phyloP scores from a whole-genome alignment of 2,113 vertebrate species.

The Phalacrocorax aristotelis region DNA sequence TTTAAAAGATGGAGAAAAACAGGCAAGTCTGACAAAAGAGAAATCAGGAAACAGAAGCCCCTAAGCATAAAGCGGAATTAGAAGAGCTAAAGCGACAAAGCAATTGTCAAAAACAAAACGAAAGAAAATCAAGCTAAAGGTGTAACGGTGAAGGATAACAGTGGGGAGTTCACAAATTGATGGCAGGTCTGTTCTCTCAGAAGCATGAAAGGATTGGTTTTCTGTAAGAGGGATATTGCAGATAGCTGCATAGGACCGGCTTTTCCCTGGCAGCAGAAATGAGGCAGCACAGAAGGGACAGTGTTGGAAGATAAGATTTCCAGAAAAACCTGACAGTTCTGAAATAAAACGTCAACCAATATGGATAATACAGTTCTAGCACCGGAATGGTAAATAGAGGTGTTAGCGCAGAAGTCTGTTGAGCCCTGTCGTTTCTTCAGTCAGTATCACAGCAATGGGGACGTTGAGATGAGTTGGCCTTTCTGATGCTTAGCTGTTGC shows the following conservation, averaged over 20 bases:
- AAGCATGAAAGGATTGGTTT: not conserved
- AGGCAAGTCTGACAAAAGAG: not conserved
- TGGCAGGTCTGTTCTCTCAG: not conserved
- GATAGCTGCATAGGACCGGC: not conserved
- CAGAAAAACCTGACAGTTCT: not conserved
- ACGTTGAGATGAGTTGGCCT: not conserved
- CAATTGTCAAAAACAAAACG: not conserved
- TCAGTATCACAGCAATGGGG: not conserved
- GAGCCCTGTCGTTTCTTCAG: not conserved
- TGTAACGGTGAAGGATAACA: not conserved
- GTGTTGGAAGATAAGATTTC: not conserved
- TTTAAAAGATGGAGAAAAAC: not conserved
- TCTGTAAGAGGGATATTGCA: not conserved
- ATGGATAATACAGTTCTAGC: not conserved
- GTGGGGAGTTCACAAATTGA: not conserved
- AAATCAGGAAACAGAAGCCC: not conserved
- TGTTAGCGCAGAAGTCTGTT: not conserved
- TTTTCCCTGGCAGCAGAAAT: not conserved
- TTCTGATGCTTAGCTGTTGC: not conserved
- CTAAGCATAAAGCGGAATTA: not conserved
- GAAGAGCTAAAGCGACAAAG: not conserved
- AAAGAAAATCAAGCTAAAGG: not conserved
- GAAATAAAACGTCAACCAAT: not conserved
- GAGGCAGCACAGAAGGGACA: not conserved
- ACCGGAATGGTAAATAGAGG: not conserved